These are phyloP conservation scores for Operophtera brumata DNA, from an alignment of 2,888 invertebrate genomes.

Conservation along the genomic window DNA sequence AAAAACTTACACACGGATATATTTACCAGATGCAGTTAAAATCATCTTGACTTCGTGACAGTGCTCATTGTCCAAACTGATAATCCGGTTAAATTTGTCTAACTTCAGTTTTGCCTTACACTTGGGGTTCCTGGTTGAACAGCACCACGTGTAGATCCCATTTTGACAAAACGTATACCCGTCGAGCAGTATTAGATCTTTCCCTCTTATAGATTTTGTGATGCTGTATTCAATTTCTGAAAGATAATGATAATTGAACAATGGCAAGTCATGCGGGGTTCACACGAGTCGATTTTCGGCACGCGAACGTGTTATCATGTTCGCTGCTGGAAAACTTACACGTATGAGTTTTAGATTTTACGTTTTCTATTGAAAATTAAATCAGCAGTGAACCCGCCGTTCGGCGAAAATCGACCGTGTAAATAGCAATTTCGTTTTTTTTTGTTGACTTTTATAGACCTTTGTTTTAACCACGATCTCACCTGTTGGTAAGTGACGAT, in stretches of 20 bases:
- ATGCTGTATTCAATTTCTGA: constrained; percentile 1
- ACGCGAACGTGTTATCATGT: too few relatives aligned
- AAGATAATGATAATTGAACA: neutral
- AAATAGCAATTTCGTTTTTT: too few relatives aligned
- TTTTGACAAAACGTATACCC: constrained; percentile 40
- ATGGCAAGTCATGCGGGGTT: too few relatives aligned
- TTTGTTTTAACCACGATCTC: too few relatives aligned
- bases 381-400: too few relatives aligned
- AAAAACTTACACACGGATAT: neutral
- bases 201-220: constrained; percentile 37
- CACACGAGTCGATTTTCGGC: too few relatives aligned
- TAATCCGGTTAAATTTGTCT: constrained; percentile 23
- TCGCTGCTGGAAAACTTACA: too few relatives aligned
- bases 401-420: too few relatives aligned
- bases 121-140: constrained; percentile 35
- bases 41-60: constrained; percentile 24
- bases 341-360: too few relatives aligned
- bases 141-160: constrained; percentile 39
- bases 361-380: too few relatives aligned
- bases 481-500: too few relatives aligned
- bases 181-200: constrained; percentile 35
- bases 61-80: constrained; percentile 25
- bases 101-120: constrained; percentile 44
- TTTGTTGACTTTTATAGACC: too few relatives aligned
- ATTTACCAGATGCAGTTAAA: neutral